phyloP scores from a whole-genome alignment of 1,140 invertebrate genomes.

The Brachionus asplanchnoidis region DNA sequence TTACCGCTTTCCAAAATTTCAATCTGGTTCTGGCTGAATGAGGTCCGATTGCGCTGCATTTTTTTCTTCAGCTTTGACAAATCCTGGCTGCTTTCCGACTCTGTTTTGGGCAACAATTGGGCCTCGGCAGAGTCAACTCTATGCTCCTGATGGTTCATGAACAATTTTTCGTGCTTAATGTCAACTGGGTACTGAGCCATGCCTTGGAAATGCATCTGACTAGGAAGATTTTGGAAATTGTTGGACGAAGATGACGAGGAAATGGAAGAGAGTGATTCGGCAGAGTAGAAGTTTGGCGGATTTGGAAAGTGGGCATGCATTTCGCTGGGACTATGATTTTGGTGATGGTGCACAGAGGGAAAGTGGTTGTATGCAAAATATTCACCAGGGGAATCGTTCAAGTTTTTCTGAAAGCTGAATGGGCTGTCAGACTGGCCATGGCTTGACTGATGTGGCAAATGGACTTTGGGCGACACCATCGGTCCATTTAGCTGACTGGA shows the following conservation, averaged over 20 bases:
- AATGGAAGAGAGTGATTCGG: background rate
- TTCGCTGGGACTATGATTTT: background rate
- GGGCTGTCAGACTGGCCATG: background rate
- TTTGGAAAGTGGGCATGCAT: background rate
- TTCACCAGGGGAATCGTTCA: background rate
- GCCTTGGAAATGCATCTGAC: background rate
- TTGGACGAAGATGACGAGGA: background rate
- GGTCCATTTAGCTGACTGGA: background rate
- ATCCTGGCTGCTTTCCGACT: background rate
- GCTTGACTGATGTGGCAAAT: background rate
- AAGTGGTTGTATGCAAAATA: background rate
- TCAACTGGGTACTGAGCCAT: background rate
- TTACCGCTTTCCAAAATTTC: slow-evolving; percentile 97
- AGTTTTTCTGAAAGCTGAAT: background rate
- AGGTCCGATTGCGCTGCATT: slow-evolving; percentile 94
- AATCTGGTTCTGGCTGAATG: slow-evolving; percentile 98
- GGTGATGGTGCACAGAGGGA: background rate
- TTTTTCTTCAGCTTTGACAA: slow-evolving; percentile 60
- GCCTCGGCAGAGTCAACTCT: background rate
- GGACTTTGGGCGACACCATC: background rate
- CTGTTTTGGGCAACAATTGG: background rate
- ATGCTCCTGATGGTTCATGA: background rate
- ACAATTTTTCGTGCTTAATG: slow-evolving; percentile 2
- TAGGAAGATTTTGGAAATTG: background rate
- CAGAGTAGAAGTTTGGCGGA: background rate